These are phyloP conservation scores for Ptiloglossa arizonensis DNA, from an alignment of 1,140 invertebrate genomes.

Conservation along the genomic window DNA sequence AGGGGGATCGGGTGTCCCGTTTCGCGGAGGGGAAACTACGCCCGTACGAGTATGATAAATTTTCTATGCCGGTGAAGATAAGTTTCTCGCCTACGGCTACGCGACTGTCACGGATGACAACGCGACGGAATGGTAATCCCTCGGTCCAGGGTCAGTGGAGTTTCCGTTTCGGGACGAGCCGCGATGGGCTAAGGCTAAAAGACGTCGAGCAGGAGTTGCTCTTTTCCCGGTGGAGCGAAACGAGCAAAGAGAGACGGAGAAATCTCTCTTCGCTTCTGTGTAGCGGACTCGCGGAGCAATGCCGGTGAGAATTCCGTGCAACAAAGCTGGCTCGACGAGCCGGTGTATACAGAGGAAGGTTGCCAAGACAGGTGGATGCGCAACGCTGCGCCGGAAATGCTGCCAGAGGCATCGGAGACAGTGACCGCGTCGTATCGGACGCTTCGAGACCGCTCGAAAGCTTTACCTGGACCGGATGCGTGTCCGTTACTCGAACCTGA, in stretches of 20 bases:
- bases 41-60: slow-evolving; percentile 51
- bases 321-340: slow-evolving; percentile 37
- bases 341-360: slow-evolving; percentile 2
- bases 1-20: slow-evolving; percentile 21
- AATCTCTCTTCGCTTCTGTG: neutral
- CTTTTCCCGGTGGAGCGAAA: slow-evolving; percentile 14
- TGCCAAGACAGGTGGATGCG: slow-evolving; percentile 36
- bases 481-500: neutral
- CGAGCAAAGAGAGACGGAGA: slow-evolving; percentile 1
- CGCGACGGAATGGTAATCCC: slow-evolving; percentile 45
- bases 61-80: slow-evolving; percentile 48
- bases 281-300: slow-evolving; percentile 30
- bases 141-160: slow-evolving; percentile 24
- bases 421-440: neutral
- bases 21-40: slow-evolving; percentile 31
- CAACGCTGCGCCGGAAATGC: slow-evolving; percentile 23
- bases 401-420: slow-evolving; percentile 27
- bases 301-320: slow-evolving; percentile 41
- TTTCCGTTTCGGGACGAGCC: slow-evolving; percentile 36
- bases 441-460: neutral
- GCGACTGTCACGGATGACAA: slow-evolving; percentile 32
- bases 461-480: neutral
- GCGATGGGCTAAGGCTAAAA: slow-evolving; percentile 2
- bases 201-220: slow-evolving; percentile 9
- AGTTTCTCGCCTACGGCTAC: slow-evolving; percentile 25